Evolutionary conservation across 1,140 invertebrate species (phyloP).

Genomic region (Acromyrmex charruanus): DNA sequence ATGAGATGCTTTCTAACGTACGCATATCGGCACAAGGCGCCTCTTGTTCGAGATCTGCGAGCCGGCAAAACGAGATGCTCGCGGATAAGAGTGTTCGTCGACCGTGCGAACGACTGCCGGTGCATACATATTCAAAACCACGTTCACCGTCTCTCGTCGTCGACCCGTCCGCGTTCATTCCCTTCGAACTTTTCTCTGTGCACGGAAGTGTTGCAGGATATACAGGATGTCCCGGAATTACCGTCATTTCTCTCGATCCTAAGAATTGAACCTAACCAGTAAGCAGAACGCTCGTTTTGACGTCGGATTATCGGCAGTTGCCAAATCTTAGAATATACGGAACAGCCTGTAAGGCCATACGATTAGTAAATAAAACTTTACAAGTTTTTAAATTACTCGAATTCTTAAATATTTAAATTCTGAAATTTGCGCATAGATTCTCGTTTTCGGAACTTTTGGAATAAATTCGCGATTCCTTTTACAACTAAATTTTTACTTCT

Average conservation of each 20-base stretch:
- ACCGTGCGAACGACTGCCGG: constrained; percentile 56
- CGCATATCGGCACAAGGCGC: constrained; percentile 67
- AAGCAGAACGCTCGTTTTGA: background rate
- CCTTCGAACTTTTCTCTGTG: constrained; percentile 22
- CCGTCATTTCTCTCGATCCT: constrained; percentile 22
- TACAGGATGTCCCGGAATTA: constrained; percentile 33
- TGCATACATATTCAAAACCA: constrained; percentile 52
- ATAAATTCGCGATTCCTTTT: background rate
- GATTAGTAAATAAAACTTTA: background rate
- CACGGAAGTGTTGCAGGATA: constrained; percentile 18
- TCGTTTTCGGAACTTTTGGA: background rate
- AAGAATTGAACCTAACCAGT: background rate
- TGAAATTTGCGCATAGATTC: background rate
- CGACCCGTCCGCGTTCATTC: constrained; percentile 8
- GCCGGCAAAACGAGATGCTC: constrained; percentile 64
- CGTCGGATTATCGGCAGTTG: background rate
- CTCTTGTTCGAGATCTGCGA: constrained; percentile 66
- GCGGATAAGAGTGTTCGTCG: constrained; percentile 70
- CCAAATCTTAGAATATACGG: background rate
- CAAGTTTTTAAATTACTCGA: background rate
- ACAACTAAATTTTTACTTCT: background rate
- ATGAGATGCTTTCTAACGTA: constrained; percentile 67
- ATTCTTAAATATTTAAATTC: background rate
- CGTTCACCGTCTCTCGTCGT: constrained; percentile 34
- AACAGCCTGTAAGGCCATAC: too few species aligned